Base-by-base conservation (phyloP, 2,113 vertebrate genomes). In the Archilochus colubris region DNA sequence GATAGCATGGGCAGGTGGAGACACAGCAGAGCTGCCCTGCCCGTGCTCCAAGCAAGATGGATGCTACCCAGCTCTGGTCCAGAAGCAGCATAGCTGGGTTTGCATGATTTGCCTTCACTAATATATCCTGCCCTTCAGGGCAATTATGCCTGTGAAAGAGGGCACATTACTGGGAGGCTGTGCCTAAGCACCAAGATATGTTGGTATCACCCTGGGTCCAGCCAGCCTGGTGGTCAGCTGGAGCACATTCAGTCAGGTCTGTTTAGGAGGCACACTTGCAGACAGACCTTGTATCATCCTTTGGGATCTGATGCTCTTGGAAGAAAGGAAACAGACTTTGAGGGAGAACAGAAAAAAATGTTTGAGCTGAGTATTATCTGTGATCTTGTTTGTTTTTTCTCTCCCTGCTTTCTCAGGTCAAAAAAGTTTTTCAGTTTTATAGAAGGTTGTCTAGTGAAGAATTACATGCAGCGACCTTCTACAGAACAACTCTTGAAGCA, bases 351-450 rank as follows among this genome's bases (percentile, higher is more conserved):
- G 66, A 72, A 89, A 54, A 46, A 82, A 73, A 28, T 28, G 14
- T 50, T 92, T 78, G 50, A n/a, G 9, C 25, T 55, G 55, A 95
- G 40, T 74, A 86, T 84, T 76, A 43, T 14, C 11, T n/a, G 14
- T 75, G 18, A 53, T 46, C 31, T 57, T 62, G 2, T 7, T 30
- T 76, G 44, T 18, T n/a, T 43, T 27, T 19, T 7, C 23, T 33
- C 23, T 81, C 19, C 27, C 16, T 70, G 20, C 30, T 64, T 80
- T 72, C 51, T 62, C 80, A 99, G 99, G 99, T 99, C 99, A 1
- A 99, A 99, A 98, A 99, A 99, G 96, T 99, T 99, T 97, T 99
- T 99, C 97, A 99, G 99, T 97, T 99, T 99, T 97, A 99, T 99
- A 91, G 99, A 99, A 97, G 98, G 99, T 77, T 99, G 99, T 95